Evolutionary conservation across 2,888 invertebrate species (phyloP).

Genomic region (Ormyrus rosae): DNA sequence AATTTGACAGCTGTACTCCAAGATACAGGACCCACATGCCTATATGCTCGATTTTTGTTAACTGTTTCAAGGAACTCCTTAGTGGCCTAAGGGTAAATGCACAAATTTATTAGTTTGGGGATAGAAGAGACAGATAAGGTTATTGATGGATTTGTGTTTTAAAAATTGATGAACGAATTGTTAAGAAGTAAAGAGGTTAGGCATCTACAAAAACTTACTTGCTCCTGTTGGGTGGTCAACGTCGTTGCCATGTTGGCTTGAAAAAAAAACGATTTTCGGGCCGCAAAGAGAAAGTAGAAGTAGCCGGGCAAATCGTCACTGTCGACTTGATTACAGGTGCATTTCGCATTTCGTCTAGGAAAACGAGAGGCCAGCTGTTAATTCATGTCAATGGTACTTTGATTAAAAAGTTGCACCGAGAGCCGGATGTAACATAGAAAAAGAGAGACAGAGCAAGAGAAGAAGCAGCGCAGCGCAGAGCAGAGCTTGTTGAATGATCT

Average conservation of each 20-base stretch:
- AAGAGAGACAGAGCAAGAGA: background rate
- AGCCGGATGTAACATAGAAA: too few species aligned
- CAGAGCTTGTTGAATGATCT: slow-evolving; percentile 12
- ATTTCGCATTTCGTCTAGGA: slow-evolving; percentile 23
- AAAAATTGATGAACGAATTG: too few species aligned
- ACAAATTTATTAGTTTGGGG: background rate
- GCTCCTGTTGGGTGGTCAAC: slow-evolving; percentile 86
- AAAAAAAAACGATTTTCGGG: background rate
- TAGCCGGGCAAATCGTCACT: background rate
- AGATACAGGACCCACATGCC: slow-evolving; percentile 80
- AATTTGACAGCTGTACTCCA: slow-evolving; percentile 96
- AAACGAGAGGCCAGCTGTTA: background rate
- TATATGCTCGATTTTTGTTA: slow-evolving; percentile 80
- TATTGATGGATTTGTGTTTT: too few species aligned
- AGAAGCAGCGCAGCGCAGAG: background rate
- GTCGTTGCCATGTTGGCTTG: slow-evolving; percentile 81
- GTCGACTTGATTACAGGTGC: slow-evolving; percentile 8
- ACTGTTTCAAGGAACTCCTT: slow-evolving; percentile 88
- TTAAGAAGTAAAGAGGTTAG: too few species aligned
- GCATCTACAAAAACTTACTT: slow-evolving; percentile 79
- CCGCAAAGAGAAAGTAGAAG: background rate
- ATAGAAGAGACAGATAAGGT: background rate
- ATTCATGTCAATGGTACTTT: too few species aligned
- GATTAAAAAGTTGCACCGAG: too few species aligned
- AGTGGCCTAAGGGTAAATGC: slow-evolving; percentile 80